phyloP scores from a whole-genome alignment of 2,797 vertebrate genomes.

The Fratercula arctica region DNA sequence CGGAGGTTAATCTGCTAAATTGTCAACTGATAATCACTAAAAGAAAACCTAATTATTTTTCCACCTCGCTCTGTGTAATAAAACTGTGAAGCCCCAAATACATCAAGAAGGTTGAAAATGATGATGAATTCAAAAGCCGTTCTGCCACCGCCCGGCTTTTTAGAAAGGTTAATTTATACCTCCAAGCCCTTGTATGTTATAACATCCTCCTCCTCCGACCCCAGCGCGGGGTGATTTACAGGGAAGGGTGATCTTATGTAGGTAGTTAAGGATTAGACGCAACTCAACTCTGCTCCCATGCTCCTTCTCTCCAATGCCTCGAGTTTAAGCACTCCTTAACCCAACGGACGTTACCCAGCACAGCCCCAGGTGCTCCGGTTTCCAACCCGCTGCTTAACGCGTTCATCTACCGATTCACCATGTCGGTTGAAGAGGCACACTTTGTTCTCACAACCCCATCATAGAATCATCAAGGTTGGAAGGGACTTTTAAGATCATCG shows the following conservation, averaged over 20 bases:
- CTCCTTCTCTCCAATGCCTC: not conserved
- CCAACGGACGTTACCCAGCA: rapidly evolving
- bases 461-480: not conserved
- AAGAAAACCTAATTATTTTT: not conserved
- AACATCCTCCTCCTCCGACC: not conserved
- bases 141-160: not conserved
- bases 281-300: not conserved
- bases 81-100: not conserved
- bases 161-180: not conserved
- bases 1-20: not conserved
- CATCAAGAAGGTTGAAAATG: not conserved
- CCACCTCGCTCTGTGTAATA: not conserved
- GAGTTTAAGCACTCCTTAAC: not conserved
- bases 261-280: not conserved
- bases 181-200: not conserved
- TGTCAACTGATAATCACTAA: not conserved
- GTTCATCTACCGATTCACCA: not conserved
- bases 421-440: not conserved
- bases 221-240: not conserved
- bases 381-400: not conserved
- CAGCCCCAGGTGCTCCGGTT: not conserved
- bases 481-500: not conserved
- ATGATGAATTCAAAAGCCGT: not conserved
- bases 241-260: not conserved
- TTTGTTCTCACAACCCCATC: not conserved